These are phyloP conservation scores for Cliona cf. orientalis DNA, from an alignment of 37 sponge, comb jelly and placozoan genomes.

Conservation along the genomic window DNA sequence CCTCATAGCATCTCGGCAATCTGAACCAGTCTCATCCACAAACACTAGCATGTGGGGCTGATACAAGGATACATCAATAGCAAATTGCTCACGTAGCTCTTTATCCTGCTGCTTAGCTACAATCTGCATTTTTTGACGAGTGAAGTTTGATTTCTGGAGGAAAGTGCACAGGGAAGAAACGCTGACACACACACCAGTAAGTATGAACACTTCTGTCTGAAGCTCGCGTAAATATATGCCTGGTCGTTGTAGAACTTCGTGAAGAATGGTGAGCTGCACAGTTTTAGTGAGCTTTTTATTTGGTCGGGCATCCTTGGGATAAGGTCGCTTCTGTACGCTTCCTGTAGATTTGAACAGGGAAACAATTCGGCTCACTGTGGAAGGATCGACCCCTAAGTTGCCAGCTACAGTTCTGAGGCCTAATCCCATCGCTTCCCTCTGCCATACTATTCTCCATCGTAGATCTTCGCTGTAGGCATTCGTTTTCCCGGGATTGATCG, in stretches of 20 bases:
- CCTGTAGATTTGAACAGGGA: slow-evolving; percentile 22
- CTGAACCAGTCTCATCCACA: slow-evolving; percentile 43
- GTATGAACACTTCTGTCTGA: slow-evolving; percentile 5
- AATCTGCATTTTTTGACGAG: slow-evolving; percentile 23
- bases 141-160: slow-evolving; percentile 20
- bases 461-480: slow-evolving; percentile 46
- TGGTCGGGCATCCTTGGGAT: slow-evolving; percentile 6
- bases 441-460: slow-evolving; percentile 47
- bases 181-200: not conserved
- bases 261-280: slow-evolving; percentile 27
- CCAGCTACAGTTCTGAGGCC: not conserved
- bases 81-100: slow-evolving; percentile 8
- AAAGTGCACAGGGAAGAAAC: slow-evolving; percentile 15
- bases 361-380: slow-evolving; percentile 15
- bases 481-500: too few relatives aligned
- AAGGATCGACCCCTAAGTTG: slow-evolving; percentile 22
- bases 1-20: slow-evolving; percentile 1
- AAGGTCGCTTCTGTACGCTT: slow-evolving; percentile 10
- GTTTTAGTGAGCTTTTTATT: slow-evolving; percentile 6
- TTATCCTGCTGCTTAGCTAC: slow-evolving; percentile 17
- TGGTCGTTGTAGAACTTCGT: slow-evolving; percentile 23
- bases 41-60: slow-evolving; percentile 42
- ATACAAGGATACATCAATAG: slow-evolving; percentile 17
- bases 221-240: slow-evolving; percentile 34
- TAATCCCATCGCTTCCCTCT: slow-evolving; percentile 3